A percentile compares a stretch with the other conserved stretches of the same genome.
Evolutionary conservation across 2,113 vertebrate species (phyloP).

Genomic region (Lampris megalopsis): DNA sequence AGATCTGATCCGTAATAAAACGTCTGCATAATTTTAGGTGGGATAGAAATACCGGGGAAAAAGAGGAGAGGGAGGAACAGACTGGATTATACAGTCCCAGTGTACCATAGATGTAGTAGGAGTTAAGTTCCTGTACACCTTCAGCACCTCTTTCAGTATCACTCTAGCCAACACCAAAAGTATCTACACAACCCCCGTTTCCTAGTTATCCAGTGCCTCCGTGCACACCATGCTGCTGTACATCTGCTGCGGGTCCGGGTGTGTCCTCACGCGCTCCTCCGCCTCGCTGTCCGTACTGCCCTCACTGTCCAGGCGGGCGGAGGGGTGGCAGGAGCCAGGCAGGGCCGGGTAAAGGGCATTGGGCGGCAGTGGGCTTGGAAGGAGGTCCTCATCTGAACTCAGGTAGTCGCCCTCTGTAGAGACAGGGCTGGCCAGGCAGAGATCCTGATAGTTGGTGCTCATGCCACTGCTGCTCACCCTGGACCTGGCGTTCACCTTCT

Average conservation of each 20-base stretch:
- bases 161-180: not conserved
- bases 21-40: slow-evolving; percentile 41
- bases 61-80: slow-evolving; percentile 33
- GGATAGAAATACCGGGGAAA: slow-evolving; percentile 47
- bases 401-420: slow-evolving; percentile 91
- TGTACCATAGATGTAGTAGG: slow-evolving; percentile 23
- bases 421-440: slow-evolving; percentile 86
- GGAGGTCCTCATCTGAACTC: slow-evolving; percentile 92
- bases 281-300: slow-evolving; percentile 91
- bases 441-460: slow-evolving; percentile 82
- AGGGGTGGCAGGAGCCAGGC: slow-evolving; percentile 79
- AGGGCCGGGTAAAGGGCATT: slow-evolving; percentile 83
- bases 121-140: slow-evolving; percentile 13
- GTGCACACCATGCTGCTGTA: slow-evolving; percentile 80
- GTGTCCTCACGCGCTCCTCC: slow-evolving; percentile 71
- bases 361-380: slow-evolving; percentile 84
- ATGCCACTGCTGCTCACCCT: slow-evolving; percentile 73
- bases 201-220: slow-evolving; percentile 78
- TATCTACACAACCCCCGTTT: not conserved
- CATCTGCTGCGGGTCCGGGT: slow-evolving; percentile 76
- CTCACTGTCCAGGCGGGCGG: slow-evolving; percentile 88
- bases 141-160: slow-evolving; percentile 23
- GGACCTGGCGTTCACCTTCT: slow-evolving; percentile 77
- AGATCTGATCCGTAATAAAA: slow-evolving; percentile 39
- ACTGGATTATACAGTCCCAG: slow-evolving; percentile 27